phyloP scores from a whole-genome alignment of 2,797 vertebrate species.

The Notolepis coatsorum region DNA sequence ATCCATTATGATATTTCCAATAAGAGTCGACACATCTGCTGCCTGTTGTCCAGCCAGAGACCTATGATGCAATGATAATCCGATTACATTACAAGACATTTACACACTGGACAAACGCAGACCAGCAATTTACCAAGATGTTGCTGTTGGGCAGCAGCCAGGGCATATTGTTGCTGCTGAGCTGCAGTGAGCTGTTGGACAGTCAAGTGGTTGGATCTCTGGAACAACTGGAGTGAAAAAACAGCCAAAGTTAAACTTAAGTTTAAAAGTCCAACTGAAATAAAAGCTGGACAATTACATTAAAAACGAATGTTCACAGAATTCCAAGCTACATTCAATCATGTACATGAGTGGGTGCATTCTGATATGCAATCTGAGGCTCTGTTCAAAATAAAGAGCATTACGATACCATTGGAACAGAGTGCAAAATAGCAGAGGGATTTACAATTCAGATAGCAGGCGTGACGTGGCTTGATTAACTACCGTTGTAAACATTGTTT shows the following conservation, averaged over 20 bases:
- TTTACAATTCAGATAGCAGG: too few species aligned
- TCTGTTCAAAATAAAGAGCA: too few species aligned
- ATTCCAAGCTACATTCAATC: too few species aligned
- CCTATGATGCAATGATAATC: background rate
- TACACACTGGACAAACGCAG: background rate
- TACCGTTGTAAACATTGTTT: too few species aligned
- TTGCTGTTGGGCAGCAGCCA: constrained; percentile 94
- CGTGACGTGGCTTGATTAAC: too few species aligned
- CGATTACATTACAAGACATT: background rate
- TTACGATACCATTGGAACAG: too few species aligned
- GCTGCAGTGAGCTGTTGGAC: constrained; percentile 96
- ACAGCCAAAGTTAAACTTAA: background rate
- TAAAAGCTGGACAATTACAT: too few species aligned
- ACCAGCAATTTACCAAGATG: constrained; percentile 88
- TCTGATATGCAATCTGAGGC: too few species aligned
- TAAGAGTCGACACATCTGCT: background rate
- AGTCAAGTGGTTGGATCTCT: constrained; percentile 92
- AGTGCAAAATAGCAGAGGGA: too few species aligned
- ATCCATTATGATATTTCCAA: constrained; percentile 17
- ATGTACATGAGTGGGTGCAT: too few species aligned
- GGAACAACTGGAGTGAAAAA: constrained; percentile 88
- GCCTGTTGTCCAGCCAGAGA: background rate
- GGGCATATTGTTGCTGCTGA: constrained; percentile 95
- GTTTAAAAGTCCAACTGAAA: too few species aligned
- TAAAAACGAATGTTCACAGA: too few species aligned